Conservation (phyloP, 2,113 vertebrate genomes). For the Psettodes erumei region DNA sequence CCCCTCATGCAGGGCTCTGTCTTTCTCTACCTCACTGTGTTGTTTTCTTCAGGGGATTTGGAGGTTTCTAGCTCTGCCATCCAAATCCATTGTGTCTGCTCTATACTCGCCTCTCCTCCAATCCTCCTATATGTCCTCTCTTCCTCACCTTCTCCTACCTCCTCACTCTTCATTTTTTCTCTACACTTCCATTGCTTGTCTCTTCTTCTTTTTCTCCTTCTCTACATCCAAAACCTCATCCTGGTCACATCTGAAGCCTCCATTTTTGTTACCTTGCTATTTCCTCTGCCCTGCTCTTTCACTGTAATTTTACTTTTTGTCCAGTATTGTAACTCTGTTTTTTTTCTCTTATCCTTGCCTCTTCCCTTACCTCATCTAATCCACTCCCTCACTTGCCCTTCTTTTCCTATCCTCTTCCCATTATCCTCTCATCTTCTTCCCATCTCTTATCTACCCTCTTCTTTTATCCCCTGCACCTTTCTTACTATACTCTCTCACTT, state of each 20-base stretch:
- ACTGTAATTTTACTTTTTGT: neutral
- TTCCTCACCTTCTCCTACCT: slow-evolving; percentile 29
- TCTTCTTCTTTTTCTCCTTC: slow-evolving; percentile 14
- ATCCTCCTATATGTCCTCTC: slow-evolving; percentile 15
- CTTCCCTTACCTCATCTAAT: neutral
- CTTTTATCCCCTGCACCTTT: neutral
- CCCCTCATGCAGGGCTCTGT: slow-evolving; percentile 57
- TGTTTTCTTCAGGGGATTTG: slow-evolving; percentile 70
- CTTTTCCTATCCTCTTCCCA: neutral
- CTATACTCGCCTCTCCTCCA: slow-evolving; percentile 30
- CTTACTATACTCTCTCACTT: neutral
- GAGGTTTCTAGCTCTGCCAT: slow-evolving; percentile 54
- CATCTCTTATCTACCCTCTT: neutral
- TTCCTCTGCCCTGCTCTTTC: neutral
- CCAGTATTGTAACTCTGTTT: neutral
- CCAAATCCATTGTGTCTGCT: slow-evolving; percentile 64
- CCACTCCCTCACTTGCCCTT: neutral
- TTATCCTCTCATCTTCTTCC: neutral
- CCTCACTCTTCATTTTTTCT: neutral
- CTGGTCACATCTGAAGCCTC: neutral
- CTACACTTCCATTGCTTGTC: slow-evolving; percentile 7
- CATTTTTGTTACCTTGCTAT: neutral
- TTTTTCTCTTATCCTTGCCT: neutral
- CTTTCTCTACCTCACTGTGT: slow-evolving; percentile 56
- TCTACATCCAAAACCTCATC: too few species aligned